These are phyloP conservation scores for Diacarnus erythraeanus DNA, from an alignment of 37 sponge, comb jelly and placozoan genomes.

Conservation along the genomic window DNA sequence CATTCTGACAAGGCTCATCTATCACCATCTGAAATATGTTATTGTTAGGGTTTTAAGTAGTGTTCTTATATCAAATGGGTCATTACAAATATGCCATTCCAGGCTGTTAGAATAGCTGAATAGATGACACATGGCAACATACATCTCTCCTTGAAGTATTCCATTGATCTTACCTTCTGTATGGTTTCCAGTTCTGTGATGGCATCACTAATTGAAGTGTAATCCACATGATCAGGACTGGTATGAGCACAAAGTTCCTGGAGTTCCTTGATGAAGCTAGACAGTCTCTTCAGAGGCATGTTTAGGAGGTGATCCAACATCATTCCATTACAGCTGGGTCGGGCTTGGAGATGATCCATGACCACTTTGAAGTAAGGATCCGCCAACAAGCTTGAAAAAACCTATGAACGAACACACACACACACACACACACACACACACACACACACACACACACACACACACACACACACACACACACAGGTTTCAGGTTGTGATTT, in stretches of 20 bases:
- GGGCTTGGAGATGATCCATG: conserved; percentile 11
- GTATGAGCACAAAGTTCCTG: conserved; percentile 66
- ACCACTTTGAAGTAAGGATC: conserved; percentile 43
- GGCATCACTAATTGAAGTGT: conserved; percentile 18
- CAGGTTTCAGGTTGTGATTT: too few relatives aligned
- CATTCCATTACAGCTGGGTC: conserved; percentile 12
- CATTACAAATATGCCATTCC: too few relatives aligned
- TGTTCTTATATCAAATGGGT: too few relatives aligned
- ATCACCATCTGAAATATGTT: conserved; percentile 30
- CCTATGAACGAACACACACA: conserved; percentile 33
- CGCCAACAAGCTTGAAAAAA: conserved; percentile 7
- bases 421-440: conserved; percentile 18
- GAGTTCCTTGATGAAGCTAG: conserved; percentile 39
- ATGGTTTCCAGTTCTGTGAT: conserved; percentile 42
- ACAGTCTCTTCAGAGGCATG: conserved; percentile 47
- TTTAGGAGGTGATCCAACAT: conserved; percentile 34
- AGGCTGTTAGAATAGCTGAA: too few relatives aligned
- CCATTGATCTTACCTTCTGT: conserved; percentile 46
- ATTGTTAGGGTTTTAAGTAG: too few relatives aligned
- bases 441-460: conserved; percentile 1
- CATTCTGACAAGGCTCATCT: conserved; percentile 40
- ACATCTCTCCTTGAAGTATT: too few relatives aligned
- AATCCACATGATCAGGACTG: conserved; percentile 64
- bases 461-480: not conserved
- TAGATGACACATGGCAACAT: too few relatives aligned